Evolutionary conservation across 2,888 invertebrate genomes (phyloP).

Genomic region (Timema podura): DNA sequence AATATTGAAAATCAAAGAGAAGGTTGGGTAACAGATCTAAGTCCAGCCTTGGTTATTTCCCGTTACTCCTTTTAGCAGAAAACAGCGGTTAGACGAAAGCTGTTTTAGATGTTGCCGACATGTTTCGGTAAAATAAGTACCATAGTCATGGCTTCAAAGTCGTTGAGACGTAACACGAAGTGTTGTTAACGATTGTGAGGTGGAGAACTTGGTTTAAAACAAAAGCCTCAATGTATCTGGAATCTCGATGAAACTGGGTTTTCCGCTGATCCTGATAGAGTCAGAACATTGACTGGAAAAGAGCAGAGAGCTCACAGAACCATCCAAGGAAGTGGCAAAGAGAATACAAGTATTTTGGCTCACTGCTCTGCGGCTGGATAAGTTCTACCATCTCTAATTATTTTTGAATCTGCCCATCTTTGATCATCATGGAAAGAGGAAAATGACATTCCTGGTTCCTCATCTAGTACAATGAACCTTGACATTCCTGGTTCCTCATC

Average conservation of each 20-base stretch:
- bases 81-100: no score
- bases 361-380: not conserved
- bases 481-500: no score
- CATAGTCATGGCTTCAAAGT: no score
- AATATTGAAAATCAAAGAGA: no score
- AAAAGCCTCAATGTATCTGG: not conserved
- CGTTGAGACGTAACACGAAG: no score
- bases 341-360: constrained; percentile 2
- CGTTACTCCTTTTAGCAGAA: no score
- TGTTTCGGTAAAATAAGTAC: no score
- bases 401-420: not conserved
- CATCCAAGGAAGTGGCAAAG: not conserved
- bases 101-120: no score
- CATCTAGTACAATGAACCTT: no score
- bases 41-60: no score
- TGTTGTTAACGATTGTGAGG: no score
- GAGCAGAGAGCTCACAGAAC: not conserved
- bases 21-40: no score
- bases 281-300: not conserved
- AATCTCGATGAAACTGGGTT: not conserved
- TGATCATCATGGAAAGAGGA: not conserved
- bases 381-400: not conserved
- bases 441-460: not conserved
- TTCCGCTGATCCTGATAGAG: not conserved
- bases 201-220: not conserved